Conservation (phyloP, 2,113 vertebrate genomes). For the Planiliza haematocheilus region DNA sequence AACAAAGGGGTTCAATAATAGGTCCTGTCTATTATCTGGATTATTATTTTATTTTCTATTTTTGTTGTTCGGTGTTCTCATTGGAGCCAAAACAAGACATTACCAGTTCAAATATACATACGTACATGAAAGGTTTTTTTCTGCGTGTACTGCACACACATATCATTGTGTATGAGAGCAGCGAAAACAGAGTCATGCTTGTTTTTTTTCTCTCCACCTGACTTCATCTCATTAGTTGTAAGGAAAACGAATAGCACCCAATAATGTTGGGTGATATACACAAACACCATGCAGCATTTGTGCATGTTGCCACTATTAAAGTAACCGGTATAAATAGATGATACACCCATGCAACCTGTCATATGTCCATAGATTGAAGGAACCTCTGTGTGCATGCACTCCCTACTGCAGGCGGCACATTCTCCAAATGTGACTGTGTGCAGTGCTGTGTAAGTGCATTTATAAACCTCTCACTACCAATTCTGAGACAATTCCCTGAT, state of each 20-base stretch:
- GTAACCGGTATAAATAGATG: not conserved
- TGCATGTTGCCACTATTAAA: not conserved
- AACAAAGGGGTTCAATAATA: conserved; percentile 13
- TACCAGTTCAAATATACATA: not conserved
- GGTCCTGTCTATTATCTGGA: conserved; percentile 5
- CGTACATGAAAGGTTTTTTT: no score
- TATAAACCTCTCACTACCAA: conserved; percentile 1
- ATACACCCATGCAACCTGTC: not conserved
- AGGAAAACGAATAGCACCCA: not conserved
- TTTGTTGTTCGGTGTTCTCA: conserved; percentile 4
- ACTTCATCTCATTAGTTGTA: conserved; percentile 1
- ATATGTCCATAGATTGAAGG: not conserved
- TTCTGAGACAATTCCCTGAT: not conserved
- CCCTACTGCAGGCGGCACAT: not conserved
- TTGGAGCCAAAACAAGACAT: not conserved
- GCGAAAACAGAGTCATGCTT: no score
- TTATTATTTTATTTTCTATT: conserved; percentile 1
- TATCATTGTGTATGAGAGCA: no score
- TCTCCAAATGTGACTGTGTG: conserved; percentile 2
- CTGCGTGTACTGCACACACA: not conserved
- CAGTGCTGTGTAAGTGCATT: not conserved
- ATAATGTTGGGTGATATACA: not conserved
- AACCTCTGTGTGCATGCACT: no score
- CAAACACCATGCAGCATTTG: not conserved
- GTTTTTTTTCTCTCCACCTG: not conserved